Conservation (phyloP, 2,888 invertebrate genomes). For the Drosophila imparisetae region DNA sequence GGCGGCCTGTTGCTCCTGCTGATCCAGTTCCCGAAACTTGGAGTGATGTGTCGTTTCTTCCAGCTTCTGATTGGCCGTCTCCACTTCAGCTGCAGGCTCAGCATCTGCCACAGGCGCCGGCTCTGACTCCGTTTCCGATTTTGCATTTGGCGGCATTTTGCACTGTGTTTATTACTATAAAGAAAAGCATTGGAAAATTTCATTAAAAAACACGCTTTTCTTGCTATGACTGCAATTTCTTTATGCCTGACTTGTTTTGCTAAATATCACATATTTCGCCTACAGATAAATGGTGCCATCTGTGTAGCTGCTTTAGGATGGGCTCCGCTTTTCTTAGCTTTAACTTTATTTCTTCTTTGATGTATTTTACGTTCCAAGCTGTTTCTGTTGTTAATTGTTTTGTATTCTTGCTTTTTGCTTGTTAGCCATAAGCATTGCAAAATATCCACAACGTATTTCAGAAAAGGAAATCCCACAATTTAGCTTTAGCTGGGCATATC, state of each 20-base stretch:
- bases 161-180: slow-evolving; percentile 61
- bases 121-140: slow-evolving; percentile 76
- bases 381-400: neutral
- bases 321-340: neutral
- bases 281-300: neutral
- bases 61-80: slow-evolving; percentile 75
- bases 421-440: slow-evolving; percentile 33
- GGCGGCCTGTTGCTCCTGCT: slow-evolving; percentile 61
- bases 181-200: neutral
- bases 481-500: slow-evolving; percentile 30
- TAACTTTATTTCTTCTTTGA: neutral
- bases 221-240: too few species aligned
- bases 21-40: slow-evolving; percentile 74
- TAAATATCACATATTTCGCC: neutral
- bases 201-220: neutral
- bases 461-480: slow-evolving; percentile 60
- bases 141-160: slow-evolving; percentile 83
- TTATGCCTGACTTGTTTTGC: neutral
- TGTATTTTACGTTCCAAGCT: neutral
- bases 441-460: slow-evolving; percentile 43
- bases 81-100: slow-evolving; percentile 70
- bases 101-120: slow-evolving; percentile 64
- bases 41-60: slow-evolving; percentile 81
- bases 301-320: too few species aligned
- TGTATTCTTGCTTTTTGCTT: neutral